Conservation (phyloP, 1,140 invertebrate genomes). For the Amyelois transitella region DNA sequence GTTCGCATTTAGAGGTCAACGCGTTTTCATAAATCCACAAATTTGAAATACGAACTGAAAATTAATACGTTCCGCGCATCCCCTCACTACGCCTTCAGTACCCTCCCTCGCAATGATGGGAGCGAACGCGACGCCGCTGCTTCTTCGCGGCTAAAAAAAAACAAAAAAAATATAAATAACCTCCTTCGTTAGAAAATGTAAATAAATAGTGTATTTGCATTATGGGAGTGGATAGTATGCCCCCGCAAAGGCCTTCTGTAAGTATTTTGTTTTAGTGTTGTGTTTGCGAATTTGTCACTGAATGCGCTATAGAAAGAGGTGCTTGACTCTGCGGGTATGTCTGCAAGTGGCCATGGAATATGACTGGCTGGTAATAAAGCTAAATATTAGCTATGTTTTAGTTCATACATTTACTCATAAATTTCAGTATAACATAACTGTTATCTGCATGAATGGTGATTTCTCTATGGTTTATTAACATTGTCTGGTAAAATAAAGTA, state of each 20-base stretch:
- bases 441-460: too few species aligned
- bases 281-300: slow-evolving; percentile 5
- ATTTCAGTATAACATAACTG: too few species aligned
- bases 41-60: background rate
- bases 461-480: too few species aligned
- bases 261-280: slow-evolving; percentile 11
- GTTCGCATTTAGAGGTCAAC: too few species aligned
- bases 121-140: slow-evolving; percentile 32
- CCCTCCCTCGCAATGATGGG: slow-evolving; percentile 31
- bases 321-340: background rate
- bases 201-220: slow-evolving; percentile 16
- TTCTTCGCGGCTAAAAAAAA: slow-evolving; percentile 33
- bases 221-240: slow-evolving; percentile 56
- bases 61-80: background rate
- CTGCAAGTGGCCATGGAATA: background rate
- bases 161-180: slow-evolving; percentile 19
- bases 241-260: slow-evolving; percentile 32
- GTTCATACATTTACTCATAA: too few species aligned
- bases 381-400: too few species aligned
- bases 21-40: too few species aligned
- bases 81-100: slow-evolving; percentile 34
- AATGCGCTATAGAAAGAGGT: background rate
- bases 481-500: too few species aligned
- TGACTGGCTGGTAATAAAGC: background rate
- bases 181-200: slow-evolving; percentile 10